phyloP scores from a whole-genome alignment of 1,140 invertebrate species.

The Philotrypesis tridentata region DNA sequence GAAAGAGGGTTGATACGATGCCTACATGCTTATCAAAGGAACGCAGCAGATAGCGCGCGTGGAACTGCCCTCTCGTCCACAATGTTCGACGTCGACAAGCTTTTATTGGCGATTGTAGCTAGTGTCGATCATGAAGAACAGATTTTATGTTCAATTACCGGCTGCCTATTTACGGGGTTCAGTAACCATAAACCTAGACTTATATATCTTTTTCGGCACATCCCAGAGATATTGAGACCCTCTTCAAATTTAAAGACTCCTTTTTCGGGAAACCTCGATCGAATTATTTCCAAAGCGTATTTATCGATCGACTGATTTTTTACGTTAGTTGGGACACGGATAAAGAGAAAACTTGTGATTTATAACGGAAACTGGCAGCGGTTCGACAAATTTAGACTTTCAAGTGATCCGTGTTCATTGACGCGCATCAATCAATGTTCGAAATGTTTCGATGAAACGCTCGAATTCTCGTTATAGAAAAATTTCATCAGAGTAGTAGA shows the following conservation, averaged over 20 bases:
- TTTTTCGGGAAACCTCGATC: not conserved
- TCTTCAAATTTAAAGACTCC: not conserved
- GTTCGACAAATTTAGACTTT: not conserved
- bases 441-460: not conserved
- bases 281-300: not conserved
- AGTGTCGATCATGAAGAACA: slow-evolving; percentile 56
- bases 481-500: no score
- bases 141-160: slow-evolving; percentile 58
- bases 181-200: slow-evolving; percentile 1
- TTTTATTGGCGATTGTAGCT: slow-evolving; percentile 30
- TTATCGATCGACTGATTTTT: not conserved
- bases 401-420: not conserved
- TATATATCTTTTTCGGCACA: not conserved
- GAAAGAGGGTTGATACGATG: not conserved
- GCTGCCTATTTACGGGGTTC: not conserved
- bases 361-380: slow-evolving; percentile 3
- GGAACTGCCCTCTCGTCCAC: not conserved
- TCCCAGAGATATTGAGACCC: not conserved
- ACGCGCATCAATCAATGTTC: not conserved
- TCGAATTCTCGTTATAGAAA: no score
- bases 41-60: not conserved
- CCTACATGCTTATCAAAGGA: not conserved
- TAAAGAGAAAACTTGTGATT: not conserved
- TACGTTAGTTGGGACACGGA: not conserved
- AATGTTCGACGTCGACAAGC: slow-evolving; percentile 12